phyloP scores from a whole-genome alignment of 2,888 invertebrate genomes.

The Rhorus exstirpatorius region DNA sequence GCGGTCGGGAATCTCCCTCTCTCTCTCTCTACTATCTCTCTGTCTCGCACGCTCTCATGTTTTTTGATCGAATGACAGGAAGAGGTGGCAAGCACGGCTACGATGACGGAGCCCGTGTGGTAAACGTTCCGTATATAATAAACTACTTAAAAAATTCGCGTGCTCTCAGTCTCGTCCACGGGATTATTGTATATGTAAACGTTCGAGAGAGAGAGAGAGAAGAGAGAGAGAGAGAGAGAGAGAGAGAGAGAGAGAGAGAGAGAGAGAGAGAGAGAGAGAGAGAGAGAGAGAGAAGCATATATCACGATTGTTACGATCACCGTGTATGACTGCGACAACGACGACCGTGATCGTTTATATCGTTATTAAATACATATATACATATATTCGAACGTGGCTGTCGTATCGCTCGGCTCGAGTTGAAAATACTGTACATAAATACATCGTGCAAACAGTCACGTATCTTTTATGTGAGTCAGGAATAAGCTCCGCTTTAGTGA shows the following conservation, averaged over 20 bases:
- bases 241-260: slow-evolving; percentile 36
- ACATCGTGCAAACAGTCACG: neutral
- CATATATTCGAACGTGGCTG: slow-evolving; percentile 8
- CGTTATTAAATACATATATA: too few relatives aligned
- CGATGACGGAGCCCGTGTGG: slow-evolving; percentile 17
- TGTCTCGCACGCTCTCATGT: slow-evolving; percentile 21
- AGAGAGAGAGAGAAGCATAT: slow-evolving; percentile 9
- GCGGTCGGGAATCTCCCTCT: slow-evolving; percentile 10
- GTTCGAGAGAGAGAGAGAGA: slow-evolving; percentile 29
- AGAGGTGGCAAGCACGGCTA: slow-evolving; percentile 54
- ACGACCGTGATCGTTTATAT: neutral
- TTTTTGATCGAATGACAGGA: slow-evolving; percentile 65
- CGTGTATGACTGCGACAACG: slow-evolving; percentile 4
- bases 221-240: slow-evolving; percentile 26
- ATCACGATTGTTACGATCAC: slow-evolving; percentile 31
- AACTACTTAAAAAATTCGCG: slow-evolving; percentile 51
- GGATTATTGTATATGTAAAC: slow-evolving; percentile 55
- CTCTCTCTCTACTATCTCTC: slow-evolving; percentile 7
- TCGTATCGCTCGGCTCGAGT: slow-evolving; percentile 1
- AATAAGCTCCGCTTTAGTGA: too few relatives aligned
- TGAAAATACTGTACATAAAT: neutral
- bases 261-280: slow-evolving; percentile 26
- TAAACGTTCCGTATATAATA: slow-evolving; percentile 24
- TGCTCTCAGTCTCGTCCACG: slow-evolving; percentile 36
- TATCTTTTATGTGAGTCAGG: neutral